phyloP scores from a whole-genome alignment of 1,140 invertebrate species.

The Papilio xuthus region DNA sequence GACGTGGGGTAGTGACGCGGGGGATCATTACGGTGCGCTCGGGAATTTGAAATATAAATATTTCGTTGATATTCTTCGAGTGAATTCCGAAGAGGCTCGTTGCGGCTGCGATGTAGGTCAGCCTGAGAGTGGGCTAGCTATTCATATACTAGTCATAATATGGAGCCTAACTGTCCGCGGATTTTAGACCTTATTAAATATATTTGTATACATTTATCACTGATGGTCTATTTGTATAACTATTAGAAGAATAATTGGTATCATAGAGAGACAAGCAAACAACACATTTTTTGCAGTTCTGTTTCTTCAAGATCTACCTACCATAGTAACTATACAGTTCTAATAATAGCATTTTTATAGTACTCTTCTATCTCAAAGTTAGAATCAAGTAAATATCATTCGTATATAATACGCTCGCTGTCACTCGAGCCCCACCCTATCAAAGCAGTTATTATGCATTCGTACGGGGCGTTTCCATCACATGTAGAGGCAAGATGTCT shows the following conservation, averaged over 20 bases:
- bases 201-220: background rate
- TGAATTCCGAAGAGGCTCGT: slow-evolving; percentile 24
- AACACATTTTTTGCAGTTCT: background rate
- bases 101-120: slow-evolving; percentile 23
- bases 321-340: too few relatives aligned
- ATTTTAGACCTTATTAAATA: background rate
- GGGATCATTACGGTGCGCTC: background rate
- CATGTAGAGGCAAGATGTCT: background rate
- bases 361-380: background rate
- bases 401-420: background rate
- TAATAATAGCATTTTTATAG: background rate
- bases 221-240: background rate
- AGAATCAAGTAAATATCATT: background rate
- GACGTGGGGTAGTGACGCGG: background rate
- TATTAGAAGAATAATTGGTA: background rate
- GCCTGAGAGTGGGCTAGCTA: background rate
- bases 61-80: slow-evolving; percentile 11
- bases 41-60: slow-evolving; percentile 32
- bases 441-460: background rate
- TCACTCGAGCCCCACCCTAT: background rate
- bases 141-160: background rate
- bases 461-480: background rate
- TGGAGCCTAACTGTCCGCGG: background rate
- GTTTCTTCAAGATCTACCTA: too few relatives aligned
- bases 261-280: background rate